Evolutionary conservation across 2,888 invertebrate species (phyloP), one percentile per base, ranked within the genome.

Genomic region (Helleia helle): DNA sequence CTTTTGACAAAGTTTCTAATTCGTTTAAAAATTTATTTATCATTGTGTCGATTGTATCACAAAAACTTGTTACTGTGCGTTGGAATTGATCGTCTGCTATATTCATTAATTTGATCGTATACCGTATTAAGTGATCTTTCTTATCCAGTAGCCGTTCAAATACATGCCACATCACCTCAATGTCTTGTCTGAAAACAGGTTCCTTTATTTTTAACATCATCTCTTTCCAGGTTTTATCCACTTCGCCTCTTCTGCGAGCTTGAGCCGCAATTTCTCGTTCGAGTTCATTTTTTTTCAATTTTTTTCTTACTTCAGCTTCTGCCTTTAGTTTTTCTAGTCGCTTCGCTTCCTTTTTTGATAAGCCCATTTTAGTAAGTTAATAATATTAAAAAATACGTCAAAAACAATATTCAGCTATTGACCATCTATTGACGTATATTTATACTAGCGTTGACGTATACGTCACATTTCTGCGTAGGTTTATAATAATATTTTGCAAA

Each of bases 41-140:
- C 63, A 89, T 86, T 41, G 77, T 76, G 48, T 90, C 88, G 34
- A 91, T 84, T 14, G 87, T 87, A 41, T 86, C 83, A 40, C 89
- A 86, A 62, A 91, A 91, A 27, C 87, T 86, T 38, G 89, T 81
- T 49, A 90, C 87, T 38, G 89, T 87, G 47, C 88, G 83, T 43
- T 86, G 80, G 52, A 90, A 90, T 56, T 91, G 90, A 14, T 87
- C 76, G 60, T 91, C 90, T 2, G 90, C 87, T 44, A 86, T 65
- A 38, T 89, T 77, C 49, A 89, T 75, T 49, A 90, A 87, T 39
- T 77, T 71, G 56, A 89, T 71, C 8, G 89, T 76, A 47, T 81
- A 79, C 3, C 66, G 58, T 38, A 91, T 89, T 2, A 88, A 61
- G 25, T 84, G 65, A 51, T 91, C 88, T 68, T 91, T 91, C 47